Evolutionary conservation across 1,140 invertebrate species (phyloP).

Genomic region (Heterodera schachtii): DNA sequence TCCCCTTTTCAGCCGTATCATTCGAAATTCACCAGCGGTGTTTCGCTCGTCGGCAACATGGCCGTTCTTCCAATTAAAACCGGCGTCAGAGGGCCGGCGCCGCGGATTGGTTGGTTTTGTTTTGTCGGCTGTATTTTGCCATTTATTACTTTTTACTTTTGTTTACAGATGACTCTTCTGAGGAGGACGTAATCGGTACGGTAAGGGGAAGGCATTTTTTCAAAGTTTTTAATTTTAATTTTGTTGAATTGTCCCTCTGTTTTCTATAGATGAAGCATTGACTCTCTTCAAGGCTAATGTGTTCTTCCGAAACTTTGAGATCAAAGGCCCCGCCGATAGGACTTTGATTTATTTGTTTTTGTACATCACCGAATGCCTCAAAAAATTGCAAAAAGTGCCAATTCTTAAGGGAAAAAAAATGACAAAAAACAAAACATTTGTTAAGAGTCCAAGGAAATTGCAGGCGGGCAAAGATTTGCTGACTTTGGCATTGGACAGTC

Average conservation of each 20-base stretch:
- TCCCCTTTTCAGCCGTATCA: slow-evolving; percentile 80
- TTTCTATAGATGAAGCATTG: slow-evolving; percentile 78
- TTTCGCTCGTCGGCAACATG: slow-evolving; percentile 80
- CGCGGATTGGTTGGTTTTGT: slow-evolving; percentile 67
- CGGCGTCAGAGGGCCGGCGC: slow-evolving; percentile 83
- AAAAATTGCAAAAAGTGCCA: slow-evolving; percentile 66
- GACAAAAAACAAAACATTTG: slow-evolving; percentile 4
- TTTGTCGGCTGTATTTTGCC: slow-evolving; percentile 27
- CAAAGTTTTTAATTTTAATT: too few relatives aligned
- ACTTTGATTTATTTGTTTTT: slow-evolving; percentile 95
- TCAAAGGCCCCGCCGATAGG: slow-evolving; percentile 72
- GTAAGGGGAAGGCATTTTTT: neutral
- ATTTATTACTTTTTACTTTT: slow-evolving; percentile 22
- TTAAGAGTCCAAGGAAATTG: slow-evolving; percentile 71
- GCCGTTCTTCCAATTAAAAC: slow-evolving; percentile 85
- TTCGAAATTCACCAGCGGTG: slow-evolving; percentile 78
- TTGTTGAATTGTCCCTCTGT: neutral
- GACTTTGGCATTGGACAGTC: slow-evolving; percentile 77
- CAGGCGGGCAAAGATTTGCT: slow-evolving; percentile 94
- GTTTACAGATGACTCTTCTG: slow-evolving; percentile 25
- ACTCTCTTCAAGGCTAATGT: slow-evolving; percentile 98
- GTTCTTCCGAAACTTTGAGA: slow-evolving; percentile 97
- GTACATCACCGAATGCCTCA: slow-evolving; percentile 98
- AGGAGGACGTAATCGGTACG: slow-evolving; percentile 80
- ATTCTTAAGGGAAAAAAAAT: neutral